Evolutionary conservation across 2,888 invertebrate species (phyloP).

Genomic region (Calameuta idolon): DNA sequence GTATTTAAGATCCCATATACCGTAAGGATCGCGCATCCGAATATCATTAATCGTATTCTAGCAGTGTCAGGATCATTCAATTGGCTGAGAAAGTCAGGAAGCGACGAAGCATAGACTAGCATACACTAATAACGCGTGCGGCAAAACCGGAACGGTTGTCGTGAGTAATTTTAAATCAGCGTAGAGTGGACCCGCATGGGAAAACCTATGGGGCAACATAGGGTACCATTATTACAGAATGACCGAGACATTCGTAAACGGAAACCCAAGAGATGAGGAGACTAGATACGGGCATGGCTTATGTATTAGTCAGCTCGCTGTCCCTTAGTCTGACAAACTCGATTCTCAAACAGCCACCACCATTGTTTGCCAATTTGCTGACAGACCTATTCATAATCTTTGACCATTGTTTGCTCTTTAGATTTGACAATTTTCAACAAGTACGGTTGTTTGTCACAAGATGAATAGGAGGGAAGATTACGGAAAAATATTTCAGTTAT

Average conservation of each 20-base stretch:
- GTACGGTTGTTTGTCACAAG: background rate
- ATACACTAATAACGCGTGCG: background rate
- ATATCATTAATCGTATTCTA: background rate
- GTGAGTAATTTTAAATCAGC: constrained; percentile 32
- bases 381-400: constrained; percentile 26
- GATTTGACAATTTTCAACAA: constrained; percentile 3
- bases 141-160: constrained; percentile 4
- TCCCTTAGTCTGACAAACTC: constrained; percentile 33
- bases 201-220: constrained; percentile 27
- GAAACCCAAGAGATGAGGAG: background rate
- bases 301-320: constrained; percentile 43
- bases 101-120: background rate
- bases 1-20: background rate
- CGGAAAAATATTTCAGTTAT: background rate
- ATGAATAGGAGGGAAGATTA: background rate
- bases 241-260: constrained; percentile 15
- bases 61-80: background rate
- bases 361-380: constrained; percentile 49
- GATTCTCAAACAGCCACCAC: constrained; percentile 24
- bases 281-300: constrained; percentile 37
- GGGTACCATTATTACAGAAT: constrained; percentile 33
- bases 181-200: constrained; percentile 39
- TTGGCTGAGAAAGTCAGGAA: background rate
- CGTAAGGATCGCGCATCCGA: background rate
- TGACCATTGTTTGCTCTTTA: constrained; percentile 27